A percentile compares a stretch with the other conserved stretches of the same genome.
phyloP scores from a whole-genome alignment of 2,888 invertebrate species.

The Rhingia campestris region DNA sequence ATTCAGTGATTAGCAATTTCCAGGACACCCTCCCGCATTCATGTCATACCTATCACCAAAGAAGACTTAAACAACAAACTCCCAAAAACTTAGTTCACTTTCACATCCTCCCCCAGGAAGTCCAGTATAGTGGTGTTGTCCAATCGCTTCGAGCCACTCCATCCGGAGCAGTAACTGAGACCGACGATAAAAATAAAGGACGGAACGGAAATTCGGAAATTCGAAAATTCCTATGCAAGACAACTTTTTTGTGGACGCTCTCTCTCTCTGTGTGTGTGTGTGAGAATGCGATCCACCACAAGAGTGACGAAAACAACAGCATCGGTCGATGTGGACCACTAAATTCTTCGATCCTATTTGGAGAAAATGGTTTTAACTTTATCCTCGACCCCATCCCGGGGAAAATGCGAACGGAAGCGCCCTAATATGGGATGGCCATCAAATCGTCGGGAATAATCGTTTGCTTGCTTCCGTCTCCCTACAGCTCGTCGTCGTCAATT shows the following conservation, averaged over 20 bases:
- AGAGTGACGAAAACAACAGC: slow-evolving; percentile 53
- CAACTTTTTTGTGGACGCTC: neutral
- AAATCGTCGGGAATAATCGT: slow-evolving; percentile 64
- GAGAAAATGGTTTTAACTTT: slow-evolving; percentile 47
- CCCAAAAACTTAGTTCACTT: slow-evolving; percentile 47
- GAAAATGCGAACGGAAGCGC: neutral
- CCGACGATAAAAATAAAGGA: slow-evolving; percentile 9
- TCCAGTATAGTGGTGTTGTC: neutral
- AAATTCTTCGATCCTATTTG: slow-evolving; percentile 60
- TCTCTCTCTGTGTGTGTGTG: slow-evolving; percentile 6
- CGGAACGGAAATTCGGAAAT: slow-evolving; percentile 22
- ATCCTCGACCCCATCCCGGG: too few species aligned
- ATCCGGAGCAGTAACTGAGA: slow-evolving; percentile 35
- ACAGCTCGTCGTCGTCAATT: neutral
- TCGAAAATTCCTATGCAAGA: slow-evolving; percentile 33
- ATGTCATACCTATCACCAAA: slow-evolving; percentile 8
- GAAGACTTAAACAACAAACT: slow-evolving; percentile 53
- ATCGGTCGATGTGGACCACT: slow-evolving; percentile 44
- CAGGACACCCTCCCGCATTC: neutral
- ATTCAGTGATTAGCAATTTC: slow-evolving; percentile 52
- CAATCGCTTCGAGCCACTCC: slow-evolving; percentile 8
- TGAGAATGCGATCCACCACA: neutral
- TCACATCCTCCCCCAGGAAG: slow-evolving; percentile 4
- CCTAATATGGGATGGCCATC: slow-evolving; percentile 15
- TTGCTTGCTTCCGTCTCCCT: slow-evolving; percentile 13